Base-by-base conservation (phyloP, 2,113 vertebrate species). In the Cryptomyrus ogoouensis region DNA sequence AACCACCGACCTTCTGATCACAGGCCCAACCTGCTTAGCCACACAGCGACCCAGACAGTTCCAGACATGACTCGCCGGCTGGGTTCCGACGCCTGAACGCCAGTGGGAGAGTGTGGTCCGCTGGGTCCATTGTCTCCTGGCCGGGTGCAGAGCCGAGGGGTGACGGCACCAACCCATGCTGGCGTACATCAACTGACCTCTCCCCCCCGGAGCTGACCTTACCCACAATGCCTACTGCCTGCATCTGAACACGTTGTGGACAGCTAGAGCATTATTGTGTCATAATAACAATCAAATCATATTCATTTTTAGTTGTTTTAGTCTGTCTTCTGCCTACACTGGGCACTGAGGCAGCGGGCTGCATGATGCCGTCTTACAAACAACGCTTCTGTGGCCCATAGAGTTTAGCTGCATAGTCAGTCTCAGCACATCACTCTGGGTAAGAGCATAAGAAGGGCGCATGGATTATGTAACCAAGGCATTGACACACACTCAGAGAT, bases 401-500 rank as follows among this genome's bases (percentile, higher is more conserved):
- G 6, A 46, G 80, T 47, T 84, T 8, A 44, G 80, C 44, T 24
- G 39, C 44, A 47, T 47, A 83, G 35, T 44, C 17, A 84, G 21
- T 5, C 21, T 24, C 35, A 47, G 80, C 5, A 10, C 44, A 47
- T 83, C 21, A 5, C 83, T 84, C 83, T 84, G 83, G 44, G 46
- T 84, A 47, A 84, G 46, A 47, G 83, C 15, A 8, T 10, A 47
- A 44, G 19, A 35, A 87, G n/a, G 50, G n/a, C 2, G 3, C 50
- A 56, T 53, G 50, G 47, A 88, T 62, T 58, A 88, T n/a, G 35
- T 62, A 66, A 88, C 3, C 35, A 44, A 39, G 24, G 56, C 31
- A 66, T 9, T 62, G 87, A 44, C 53, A 62, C 15, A 8, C 87
- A 66, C 35, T 44, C 42, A 88, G 91, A 70, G 87, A 88, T 88